Evolutionary conservation across 1,140 invertebrate species (phyloP).

Genomic region (Armadillidium nasatum): DNA sequence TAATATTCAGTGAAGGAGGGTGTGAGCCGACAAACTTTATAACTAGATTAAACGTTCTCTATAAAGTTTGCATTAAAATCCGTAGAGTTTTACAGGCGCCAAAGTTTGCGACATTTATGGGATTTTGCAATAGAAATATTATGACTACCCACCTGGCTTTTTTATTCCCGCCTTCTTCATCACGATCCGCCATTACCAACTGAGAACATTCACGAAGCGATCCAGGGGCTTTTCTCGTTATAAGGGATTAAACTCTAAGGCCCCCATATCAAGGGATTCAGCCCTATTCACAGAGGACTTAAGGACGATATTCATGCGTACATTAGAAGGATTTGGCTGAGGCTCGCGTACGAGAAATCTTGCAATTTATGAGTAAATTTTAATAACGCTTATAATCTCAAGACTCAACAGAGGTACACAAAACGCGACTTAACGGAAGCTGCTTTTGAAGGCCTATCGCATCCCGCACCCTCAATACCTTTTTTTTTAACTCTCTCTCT

Average conservation of each 20-base stretch:
- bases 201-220: slow-evolving; percentile 9
- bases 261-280: slow-evolving; percentile 7
- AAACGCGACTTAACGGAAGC: slow-evolving; percentile 8
- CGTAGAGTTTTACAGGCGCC: slow-evolving; percentile 10
- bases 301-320: slow-evolving; percentile 10
- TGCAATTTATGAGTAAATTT: slow-evolving; percentile 14
- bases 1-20: neutral
- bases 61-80: slow-evolving; percentile 12
- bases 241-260: slow-evolving; percentile 12
- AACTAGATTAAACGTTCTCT: neutral
- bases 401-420: slow-evolving; percentile 11
- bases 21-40: neutral
- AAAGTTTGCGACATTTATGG: slow-evolving; percentile 12
- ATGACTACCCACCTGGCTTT: slow-evolving; percentile 6
- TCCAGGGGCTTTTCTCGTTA: slow-evolving; percentile 8
- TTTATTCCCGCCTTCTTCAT: slow-evolving; percentile 7
- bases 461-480: neutral
- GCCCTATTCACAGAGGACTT: slow-evolving; percentile 8
- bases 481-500: neutral
- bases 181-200: slow-evolving; percentile 4
- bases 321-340: slow-evolving; percentile 3
- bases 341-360: slow-evolving; percentile 8
- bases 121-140: slow-evolving; percentile 12
- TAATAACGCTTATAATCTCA: slow-evolving; percentile 13
- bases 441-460: neutral